Percentiles rank a stretch among this genome's conserved stretches.
Evolutionary conservation across 2,888 invertebrate genomes (phyloP).

Genomic region (Endomychus coccineus): DNA sequence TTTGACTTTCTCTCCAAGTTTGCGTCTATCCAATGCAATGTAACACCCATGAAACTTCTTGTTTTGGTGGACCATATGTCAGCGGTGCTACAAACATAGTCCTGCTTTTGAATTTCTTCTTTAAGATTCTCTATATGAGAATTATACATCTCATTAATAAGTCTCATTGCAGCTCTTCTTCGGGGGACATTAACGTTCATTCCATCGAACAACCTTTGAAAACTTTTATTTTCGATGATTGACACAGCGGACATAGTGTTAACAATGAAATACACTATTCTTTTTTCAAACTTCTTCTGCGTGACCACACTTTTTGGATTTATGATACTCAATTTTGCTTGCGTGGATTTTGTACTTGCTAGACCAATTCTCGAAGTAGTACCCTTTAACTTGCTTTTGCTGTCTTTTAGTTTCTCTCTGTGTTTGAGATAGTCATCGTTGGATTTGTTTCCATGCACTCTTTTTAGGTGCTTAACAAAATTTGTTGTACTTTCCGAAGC

Average conservation of each 20-base stretch:
- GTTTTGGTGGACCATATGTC: conserved; percentile 12
- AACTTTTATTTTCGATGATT: conserved; percentile 5
- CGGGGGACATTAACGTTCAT: not conserved
- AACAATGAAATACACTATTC: conserved; percentile 2
- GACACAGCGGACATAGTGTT: conserved; percentile 6
- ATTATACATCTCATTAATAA: conserved; percentile 2
- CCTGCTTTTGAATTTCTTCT: not conserved
- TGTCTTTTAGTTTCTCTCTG: conserved; percentile 1
- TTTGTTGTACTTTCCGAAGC: conserved; percentile 4
- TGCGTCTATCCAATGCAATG: conserved; percentile 11
- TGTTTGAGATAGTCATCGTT: conserved; percentile 2
- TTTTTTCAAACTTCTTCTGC: conserved; percentile 2
- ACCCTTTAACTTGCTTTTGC: not conserved
- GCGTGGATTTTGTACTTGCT: not conserved
- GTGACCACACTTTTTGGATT: not conserved
- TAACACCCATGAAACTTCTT: conserved; percentile 9
- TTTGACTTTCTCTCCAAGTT: conserved; percentile 8
- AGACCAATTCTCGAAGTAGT: too few species aligned
- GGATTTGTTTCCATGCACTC: conserved; percentile 1
- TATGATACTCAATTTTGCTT: not conserved
- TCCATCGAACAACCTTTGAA: not conserved
- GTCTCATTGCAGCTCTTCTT: conserved; percentile 2
- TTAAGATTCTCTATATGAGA: not conserved
- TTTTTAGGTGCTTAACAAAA: conserved; percentile 4
- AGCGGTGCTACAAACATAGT: conserved; percentile 12